Conservation (phyloP, 2,888 invertebrate genomes). For the Clusia tigrina region DNA sequence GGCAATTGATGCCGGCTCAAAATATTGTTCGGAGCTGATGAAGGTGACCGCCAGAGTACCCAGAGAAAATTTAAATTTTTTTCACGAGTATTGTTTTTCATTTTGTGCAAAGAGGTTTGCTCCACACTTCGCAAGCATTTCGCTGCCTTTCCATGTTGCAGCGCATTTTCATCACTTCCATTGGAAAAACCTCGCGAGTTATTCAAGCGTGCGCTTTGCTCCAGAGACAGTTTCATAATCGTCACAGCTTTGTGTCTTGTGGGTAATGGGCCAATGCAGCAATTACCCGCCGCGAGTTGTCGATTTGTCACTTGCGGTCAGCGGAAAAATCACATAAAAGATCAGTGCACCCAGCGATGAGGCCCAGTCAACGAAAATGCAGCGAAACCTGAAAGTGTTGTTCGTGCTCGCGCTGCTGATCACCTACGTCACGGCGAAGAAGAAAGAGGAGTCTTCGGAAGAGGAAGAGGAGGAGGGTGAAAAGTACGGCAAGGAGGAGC, state of each 20-base stretch:
- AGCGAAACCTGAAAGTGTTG: slow-evolving; percentile 48
- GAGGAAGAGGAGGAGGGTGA: slow-evolving; percentile 59
- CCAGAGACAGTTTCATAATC: slow-evolving; percentile 35
- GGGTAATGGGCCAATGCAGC: not conserved
- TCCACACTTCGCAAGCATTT: not conserved
- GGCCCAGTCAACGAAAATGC: slow-evolving; percentile 36
- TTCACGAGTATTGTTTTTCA: not conserved
- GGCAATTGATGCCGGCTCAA: not conserved
- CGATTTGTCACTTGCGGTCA: not conserved
- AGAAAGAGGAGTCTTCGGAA: slow-evolving; percentile 57
- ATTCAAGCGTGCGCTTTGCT: slow-evolving; percentile 34
- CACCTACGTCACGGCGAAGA: slow-evolving; percentile 48
- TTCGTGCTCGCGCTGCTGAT: slow-evolving; percentile 52
- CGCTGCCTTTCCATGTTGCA: not conserved
- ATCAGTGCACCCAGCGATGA: not conserved
- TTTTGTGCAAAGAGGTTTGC: not conserved
- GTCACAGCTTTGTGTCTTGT: slow-evolving; percentile 24
- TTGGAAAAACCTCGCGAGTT: not conserved
- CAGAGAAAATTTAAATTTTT: no score
- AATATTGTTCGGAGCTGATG: no score
- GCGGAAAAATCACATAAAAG: no score
- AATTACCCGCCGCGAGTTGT: not conserved
- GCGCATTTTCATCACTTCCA: not conserved
- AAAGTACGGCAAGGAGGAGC: slow-evolving; percentile 57
- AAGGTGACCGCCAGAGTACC: not conserved